Base-by-base conservation (phyloP, 2,797 vertebrate genomes). In the Siniperca obscura region DNA sequence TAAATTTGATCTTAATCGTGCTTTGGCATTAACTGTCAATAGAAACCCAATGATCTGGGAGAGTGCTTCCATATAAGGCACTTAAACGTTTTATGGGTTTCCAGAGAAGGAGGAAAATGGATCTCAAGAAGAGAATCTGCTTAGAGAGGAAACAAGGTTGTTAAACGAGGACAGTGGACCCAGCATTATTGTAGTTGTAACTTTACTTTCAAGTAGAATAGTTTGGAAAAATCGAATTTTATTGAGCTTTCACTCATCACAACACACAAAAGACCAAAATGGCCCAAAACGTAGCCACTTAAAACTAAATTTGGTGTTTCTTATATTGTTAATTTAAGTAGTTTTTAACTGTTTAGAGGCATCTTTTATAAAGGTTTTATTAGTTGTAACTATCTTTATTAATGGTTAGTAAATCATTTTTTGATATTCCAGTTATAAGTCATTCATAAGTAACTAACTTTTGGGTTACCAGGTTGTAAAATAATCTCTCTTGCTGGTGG, bases 1-100 rank as follows among this genome's bases (percentile, higher is more conserved):
- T 89, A 71, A 91, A 83, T n/a, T 72, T 91, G 88, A 89, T 71
- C 82, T 78, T 1, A 46, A 6, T 8, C 13, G 21, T 42, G 38
- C 59, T 67, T 57, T 75, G 52, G 59, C 68, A 44, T 50, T 16
- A 8, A 22, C 16, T 14, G 17, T 64, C 46, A 73, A n/a, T 5
- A 74, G 56, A 87, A 89, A 89, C 74, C 69, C 40, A 44, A 3
- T 70, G 76, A 86, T 66, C 80, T 60, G 74, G 62, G 27, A n/a
- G 27, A 30, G 10, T 3, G 25, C 27, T 27, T 65, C 64, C 56
- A 21, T 70, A 65, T 64, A 70, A 57, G 73, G 53, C n/a, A 19
- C 36, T 40, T 0, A 11, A 5, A 34, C 16, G 14, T 61, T 59
- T 82, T 42, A 77, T 22, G 9, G 36, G 38, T 56, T 87, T 86